Base-by-base conservation (phyloP, 2,888 invertebrate species). In the Philereme vetulata region DNA sequence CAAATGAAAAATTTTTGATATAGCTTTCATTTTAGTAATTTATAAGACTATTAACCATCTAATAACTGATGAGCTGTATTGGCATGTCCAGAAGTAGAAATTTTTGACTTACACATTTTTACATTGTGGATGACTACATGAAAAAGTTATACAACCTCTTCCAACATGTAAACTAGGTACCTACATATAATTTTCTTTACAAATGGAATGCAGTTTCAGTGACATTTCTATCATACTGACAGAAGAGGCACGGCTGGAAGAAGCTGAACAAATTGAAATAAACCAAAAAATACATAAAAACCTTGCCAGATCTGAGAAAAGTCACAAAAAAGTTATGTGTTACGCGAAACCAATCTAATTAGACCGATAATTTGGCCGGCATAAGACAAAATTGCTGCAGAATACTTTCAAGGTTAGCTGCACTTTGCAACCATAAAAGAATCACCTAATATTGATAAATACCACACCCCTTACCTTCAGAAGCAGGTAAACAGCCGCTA, bases 401-500 rank as follows among this genome's bases (percentile, higher is more conserved):
- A 66, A 70, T 66, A 58, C 67, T 74, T 80, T 85, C 82, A 86
- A 88, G 88, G 88, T 88, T 88, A 86, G 69, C 64, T 35, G 53
- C 59, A 58, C 47, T 53, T 60, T 62, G 44, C 61, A 65, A 56
- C 57, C 59, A 49, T 45, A 21, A 62, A 57, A 10, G 66, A 61
- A 63, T 58, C 60, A 64, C 60, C 68, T 54, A 64, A 65, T 68
- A 72, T 54, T 67, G 65, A 68, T 71, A 76, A 71, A 66, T 75
- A 73, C 71, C 67, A 76, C 72, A 80, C 74, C 77, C 76, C 91
- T 90, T 90, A 90, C 90, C 90, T 89, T 80, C 71, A 70, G 69
- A 72, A 73, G 73, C 74, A 79, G 81, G 85, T 88, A 88, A 88
- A 90, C 85, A 82, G 80, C 73, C 72, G 72, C 75, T 85, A 84